phyloP scores from a whole-genome alignment of 2,888 invertebrate genomes.

The Phaonia tiefii region DNA sequence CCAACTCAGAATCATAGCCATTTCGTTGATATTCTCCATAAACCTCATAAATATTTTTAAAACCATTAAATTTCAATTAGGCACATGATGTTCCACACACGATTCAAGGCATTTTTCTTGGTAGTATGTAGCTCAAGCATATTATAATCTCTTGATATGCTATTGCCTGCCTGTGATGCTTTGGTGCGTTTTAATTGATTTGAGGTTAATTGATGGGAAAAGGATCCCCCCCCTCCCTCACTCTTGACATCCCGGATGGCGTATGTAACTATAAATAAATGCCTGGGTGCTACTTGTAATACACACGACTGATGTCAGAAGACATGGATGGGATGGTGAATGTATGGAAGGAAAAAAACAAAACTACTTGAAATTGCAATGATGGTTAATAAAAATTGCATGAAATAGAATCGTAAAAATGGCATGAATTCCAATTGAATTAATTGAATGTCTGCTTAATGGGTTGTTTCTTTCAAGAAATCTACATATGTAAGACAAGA shows the following conservation, averaged over 20 bases:
- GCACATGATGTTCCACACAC: conserved; percentile 45
- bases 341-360: no score
- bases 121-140: not conserved
- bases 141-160: conserved; percentile 16
- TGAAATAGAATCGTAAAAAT: conserved; percentile 1
- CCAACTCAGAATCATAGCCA: no score
- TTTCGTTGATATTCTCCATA: conserved; percentile 7
- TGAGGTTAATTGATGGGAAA: conserved; percentile 63
- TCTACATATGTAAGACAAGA: not conserved
- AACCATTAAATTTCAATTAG: conserved; percentile 64
- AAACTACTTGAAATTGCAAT: conserved; percentile 28
- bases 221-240: not conserved
- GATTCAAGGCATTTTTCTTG: not conserved
- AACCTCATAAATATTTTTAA: conserved; percentile 44
- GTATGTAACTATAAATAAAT: not conserved
- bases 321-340: not conserved
- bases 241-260: conserved; percentile 38
- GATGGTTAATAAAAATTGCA: conserved; percentile 22
- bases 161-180: not conserved
- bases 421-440: conserved; percentile 9
- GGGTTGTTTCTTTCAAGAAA: not conserved
- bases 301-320: not conserved
- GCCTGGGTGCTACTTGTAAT: not conserved
- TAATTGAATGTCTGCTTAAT: not conserved
- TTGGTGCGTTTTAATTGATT: conserved; percentile 54